These are phyloP conservation scores for Myotis planiceps DNA, from an alignment of 2,797 vertebrate species.

Conservation along the genomic window DNA sequence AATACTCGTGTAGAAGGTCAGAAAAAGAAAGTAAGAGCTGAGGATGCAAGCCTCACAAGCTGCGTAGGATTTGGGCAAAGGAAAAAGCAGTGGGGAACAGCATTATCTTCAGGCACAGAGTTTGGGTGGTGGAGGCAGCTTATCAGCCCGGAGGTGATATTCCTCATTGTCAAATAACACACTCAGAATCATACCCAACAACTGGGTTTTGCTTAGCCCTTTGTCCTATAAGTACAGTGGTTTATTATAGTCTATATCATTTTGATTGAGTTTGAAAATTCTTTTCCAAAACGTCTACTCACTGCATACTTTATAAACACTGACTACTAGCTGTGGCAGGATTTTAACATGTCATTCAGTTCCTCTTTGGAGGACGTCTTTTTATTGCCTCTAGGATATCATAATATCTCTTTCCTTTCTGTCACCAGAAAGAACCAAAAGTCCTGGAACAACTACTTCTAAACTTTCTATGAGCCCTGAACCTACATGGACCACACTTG, in stretches of 20 bases:
- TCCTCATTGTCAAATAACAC: background rate
- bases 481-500: constrained; percentile 43
- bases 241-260: background rate
- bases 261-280: constrained; percentile 6
- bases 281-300: background rate
- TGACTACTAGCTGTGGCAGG: background rate
- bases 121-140: background rate
- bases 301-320: background rate
- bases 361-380: constrained; percentile 6
- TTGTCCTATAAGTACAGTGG: background rate
- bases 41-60: background rate
- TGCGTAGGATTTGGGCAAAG: background rate
- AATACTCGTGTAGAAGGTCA: background rate
- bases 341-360: constrained; percentile 31
- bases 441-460: constrained; percentile 58
- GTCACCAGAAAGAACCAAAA: constrained; percentile 63
- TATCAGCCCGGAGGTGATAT: background rate
- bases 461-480: constrained; percentile 62
- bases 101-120: background rate
- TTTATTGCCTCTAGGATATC: constrained; percentile 25
- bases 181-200: background rate
- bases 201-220: background rate
- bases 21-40: background rate
- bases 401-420: constrained; percentile 61
- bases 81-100: background rate